Conservation (phyloP, 2,888 invertebrate genomes). For the Phaonia tiefii region DNA sequence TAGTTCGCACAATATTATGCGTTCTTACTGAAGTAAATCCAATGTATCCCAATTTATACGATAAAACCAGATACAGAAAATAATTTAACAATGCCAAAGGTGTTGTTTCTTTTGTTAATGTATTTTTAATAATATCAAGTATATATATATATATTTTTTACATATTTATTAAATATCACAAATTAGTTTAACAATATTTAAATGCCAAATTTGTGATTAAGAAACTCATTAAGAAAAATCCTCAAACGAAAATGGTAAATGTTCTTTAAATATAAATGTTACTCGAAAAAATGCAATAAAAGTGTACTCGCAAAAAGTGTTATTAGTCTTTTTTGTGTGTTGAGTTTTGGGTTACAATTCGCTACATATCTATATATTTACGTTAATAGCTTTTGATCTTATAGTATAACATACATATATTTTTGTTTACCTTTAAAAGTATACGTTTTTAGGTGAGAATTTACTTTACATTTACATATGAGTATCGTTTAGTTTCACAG, state of each 20-base stretch:
- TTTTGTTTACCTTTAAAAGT: not conserved
- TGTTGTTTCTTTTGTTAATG: too few species aligned
- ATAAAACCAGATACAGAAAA: too few species aligned
- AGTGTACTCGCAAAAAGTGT: not conserved
- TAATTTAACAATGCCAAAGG: too few species aligned
- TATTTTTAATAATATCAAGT: too few species aligned
- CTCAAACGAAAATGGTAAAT: not conserved
- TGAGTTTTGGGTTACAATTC: not conserved
- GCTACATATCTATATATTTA: not conserved
- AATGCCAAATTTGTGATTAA: conserved; percentile 17
- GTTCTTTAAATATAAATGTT: not conserved
- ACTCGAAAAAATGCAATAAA: not conserved
- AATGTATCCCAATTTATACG: too few species aligned
- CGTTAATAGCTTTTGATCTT: not conserved
- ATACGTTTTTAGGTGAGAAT: conserved; percentile 14
- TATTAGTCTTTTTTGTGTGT: conserved; percentile 17
- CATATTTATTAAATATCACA: conserved; percentile 52
- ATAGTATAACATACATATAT: not conserved
- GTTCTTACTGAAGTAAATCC: too few species aligned
- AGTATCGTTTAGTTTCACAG: not conserved
- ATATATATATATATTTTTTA: conserved; percentile 10
- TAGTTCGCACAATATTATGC: too few species aligned
- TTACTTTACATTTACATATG: not conserved
- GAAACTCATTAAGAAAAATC: not conserved
- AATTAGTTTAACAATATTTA: conserved; percentile 40